Evolutionary conservation across 2,797 vertebrate species (phyloP).

Genomic region (Silurus aristotelis): DNA sequence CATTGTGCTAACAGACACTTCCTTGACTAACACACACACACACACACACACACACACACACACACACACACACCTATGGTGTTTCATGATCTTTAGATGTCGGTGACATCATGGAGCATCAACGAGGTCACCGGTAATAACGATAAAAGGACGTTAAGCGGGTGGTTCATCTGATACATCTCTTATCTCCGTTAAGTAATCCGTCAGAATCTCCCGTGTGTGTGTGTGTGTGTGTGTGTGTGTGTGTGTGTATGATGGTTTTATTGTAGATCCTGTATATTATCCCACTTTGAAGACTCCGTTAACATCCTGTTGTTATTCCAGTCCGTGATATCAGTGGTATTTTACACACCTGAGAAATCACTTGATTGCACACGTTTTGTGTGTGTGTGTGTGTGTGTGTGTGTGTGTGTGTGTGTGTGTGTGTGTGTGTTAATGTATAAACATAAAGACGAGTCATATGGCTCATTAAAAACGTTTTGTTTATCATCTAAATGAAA

Average conservation of each 20-base stretch:
- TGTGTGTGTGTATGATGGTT: not conserved
- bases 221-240: slow-evolving; percentile 25
- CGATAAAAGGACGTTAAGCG: slow-evolving; percentile 60
- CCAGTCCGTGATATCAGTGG: not conserved
- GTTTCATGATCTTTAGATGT: slow-evolving; percentile 40
- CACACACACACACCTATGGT: not conserved
- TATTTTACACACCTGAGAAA: not conserved
- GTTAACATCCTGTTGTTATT: not conserved
- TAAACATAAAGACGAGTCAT: too few relatives aligned
- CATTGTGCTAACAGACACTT: not conserved
- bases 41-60: slow-evolving; percentile 7
- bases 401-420: too few relatives aligned
- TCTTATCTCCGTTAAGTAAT: slow-evolving; percentile 57
- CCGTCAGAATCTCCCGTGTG: slow-evolving; percentile 44
- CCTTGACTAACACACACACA: not conserved
- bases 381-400: too few relatives aligned
- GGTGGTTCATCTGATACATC: slow-evolving; percentile 45
- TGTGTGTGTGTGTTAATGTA: too few relatives aligned
- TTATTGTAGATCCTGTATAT: slow-evolving; percentile 11
- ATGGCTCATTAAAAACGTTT: too few relatives aligned
- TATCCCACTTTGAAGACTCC: slow-evolving; percentile 7
- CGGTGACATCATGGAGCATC: slow-evolving; percentile 42
- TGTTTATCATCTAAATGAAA: too few relatives aligned
- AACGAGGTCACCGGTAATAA: slow-evolving; percentile 56
- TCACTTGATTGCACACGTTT: not conserved